Evolutionary conservation across 2,113 vertebrate species (phyloP).

Genomic region (Misgurnus mizolepis): DNA sequence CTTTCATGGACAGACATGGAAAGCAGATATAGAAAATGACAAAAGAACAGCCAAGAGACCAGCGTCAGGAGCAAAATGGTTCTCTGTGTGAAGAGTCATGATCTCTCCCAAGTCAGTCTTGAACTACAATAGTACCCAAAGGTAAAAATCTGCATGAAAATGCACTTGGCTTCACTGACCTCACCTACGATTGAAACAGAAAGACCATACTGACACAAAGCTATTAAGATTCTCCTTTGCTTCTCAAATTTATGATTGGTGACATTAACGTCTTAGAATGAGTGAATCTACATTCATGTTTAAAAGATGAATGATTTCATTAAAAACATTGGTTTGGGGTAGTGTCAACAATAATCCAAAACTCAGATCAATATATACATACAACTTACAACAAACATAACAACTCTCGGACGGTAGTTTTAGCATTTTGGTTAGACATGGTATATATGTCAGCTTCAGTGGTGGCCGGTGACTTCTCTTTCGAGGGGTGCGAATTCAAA

Average conservation of each 20-base stretch:
- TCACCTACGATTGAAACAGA: neutral
- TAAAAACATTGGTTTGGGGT: no score
- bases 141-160: conserved; percentile 34
- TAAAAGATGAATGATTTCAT: no score
- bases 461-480: no score
- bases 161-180: neutral
- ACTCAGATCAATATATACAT: neutral
- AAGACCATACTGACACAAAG: neutral
- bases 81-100: neutral
- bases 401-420: no score
- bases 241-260: neutral
- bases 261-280: conserved; percentile 7
- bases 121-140: conserved; percentile 14
- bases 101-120: neutral
- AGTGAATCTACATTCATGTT: neutral
- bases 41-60: neutral
- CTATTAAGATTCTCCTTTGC: conserved; percentile 1
- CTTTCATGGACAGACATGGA: neutral
- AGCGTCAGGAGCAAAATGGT: neutral
- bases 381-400: no score
- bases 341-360: neutral
- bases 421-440: no score
- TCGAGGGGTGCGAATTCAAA: no score
- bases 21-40: neutral
- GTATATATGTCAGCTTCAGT: no score